Evolutionary conservation across 2,113 vertebrate species (phyloP).

Genomic region (Guaruba guarouba): DNA sequence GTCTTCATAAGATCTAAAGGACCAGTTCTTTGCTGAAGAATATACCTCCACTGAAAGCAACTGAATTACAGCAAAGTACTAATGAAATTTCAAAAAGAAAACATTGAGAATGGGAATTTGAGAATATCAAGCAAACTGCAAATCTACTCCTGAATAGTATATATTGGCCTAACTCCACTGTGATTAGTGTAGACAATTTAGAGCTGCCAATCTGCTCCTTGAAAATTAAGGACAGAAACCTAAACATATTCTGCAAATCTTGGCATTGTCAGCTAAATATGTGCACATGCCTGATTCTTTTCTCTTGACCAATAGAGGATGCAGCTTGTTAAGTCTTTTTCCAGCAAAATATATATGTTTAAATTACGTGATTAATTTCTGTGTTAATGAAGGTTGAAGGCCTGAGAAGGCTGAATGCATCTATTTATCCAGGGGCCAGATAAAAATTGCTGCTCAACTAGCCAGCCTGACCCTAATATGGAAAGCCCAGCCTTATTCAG

Average conservation of each 20-base stretch:
- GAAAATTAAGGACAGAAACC: constrained; percentile 53
- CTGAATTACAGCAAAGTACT: neutral
- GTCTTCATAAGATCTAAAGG: neutral
- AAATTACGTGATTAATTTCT: constrained; percentile 71
- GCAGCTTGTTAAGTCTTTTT: constrained; percentile 54
- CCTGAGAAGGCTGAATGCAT: constrained; percentile 63
- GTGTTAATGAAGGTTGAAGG: constrained; percentile 65
- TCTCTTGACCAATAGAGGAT: constrained; percentile 52
- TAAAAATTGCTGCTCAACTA: constrained; percentile 62
- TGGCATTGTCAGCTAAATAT: constrained; percentile 62
- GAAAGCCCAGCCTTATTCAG: constrained; percentile 35
- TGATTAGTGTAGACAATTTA: constrained; percentile 16
- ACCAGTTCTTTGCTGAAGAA: neutral
- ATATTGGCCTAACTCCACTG: neutral
- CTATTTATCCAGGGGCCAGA: constrained; percentile 61
- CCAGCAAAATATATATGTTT: constrained; percentile 62
- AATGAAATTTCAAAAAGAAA: neutral
- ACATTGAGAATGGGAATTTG: neutral
- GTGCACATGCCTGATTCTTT: constrained; percentile 60
- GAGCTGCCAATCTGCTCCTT: constrained; percentile 1
- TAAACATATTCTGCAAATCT: constrained; percentile 52
- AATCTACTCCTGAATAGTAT: neutral
- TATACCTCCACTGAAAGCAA: neutral
- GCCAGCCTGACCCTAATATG: constrained; percentile 44
- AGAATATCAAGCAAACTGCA: neutral